Evolutionary conservation across 2,888 invertebrate genomes (phyloP).

Genomic region (Polydrusus tereticollis): DNA sequence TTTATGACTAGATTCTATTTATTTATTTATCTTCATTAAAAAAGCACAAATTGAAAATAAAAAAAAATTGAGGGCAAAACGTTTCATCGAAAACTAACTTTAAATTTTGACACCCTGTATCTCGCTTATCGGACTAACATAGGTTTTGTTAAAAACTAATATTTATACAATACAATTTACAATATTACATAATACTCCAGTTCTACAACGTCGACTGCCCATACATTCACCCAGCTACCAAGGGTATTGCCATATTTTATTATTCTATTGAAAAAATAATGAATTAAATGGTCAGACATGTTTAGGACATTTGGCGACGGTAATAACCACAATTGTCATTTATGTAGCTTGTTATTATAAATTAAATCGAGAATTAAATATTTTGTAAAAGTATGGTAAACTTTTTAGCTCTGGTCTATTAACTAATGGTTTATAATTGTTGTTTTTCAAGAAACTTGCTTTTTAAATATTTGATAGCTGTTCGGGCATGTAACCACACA

Average conservation of each 20-base stretch:
- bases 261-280: neutral
- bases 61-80: no score
- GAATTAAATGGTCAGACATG: neutral
- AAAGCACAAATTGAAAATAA: no score
- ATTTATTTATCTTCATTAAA: no score
- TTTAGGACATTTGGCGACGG: conserved; percentile 2
- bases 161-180: no score
- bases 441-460: conserved; percentile 3
- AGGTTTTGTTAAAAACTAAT: no score
- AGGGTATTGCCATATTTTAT: neutral
- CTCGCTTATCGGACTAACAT: no score
- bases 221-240: neutral
- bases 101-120: no score
- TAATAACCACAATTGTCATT: neutral
- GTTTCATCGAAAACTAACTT: no score
- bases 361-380: neutral
- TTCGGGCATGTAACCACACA: conserved; percentile 14
- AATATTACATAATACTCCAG: no score
- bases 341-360: conserved; percentile 2
- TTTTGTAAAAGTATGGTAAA: neutral
- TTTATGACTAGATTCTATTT: no score
- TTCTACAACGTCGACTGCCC: neutral
- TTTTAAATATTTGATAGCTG: neutral
- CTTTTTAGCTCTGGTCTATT: neutral
- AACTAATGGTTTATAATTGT: conserved; percentile 13